Evolutionary conservation across 2,113 vertebrate genomes (phyloP), one percentile per base, ranked within the genome.

Genomic region (Peromyscus californicus): DNA sequence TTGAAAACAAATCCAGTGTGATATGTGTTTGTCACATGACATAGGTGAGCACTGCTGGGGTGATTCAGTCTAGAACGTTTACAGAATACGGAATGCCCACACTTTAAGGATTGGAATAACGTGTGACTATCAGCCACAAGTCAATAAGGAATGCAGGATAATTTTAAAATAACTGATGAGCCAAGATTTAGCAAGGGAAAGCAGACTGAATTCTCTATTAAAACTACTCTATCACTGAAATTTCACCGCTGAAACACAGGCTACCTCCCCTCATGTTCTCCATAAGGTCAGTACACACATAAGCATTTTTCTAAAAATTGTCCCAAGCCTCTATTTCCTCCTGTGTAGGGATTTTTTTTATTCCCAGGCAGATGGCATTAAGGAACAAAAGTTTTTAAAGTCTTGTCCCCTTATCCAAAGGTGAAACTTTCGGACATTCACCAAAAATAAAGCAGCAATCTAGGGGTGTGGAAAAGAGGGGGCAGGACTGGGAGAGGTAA

Each of bases 361-460:
- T 96, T 85, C 65, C 70, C 42, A 82, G 80, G 67, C 65, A 97
- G 83, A 95, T 74, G 65, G 86, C 90, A 82, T 80, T 89, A 89
- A 94, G 63, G 92, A 84, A 29, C 29, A 72, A 91, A 94, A 84
- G 33, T 97, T 89, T 74, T 45, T 91, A 39, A 36, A 95, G 39
- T 70, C 33, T 96, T 9, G 91, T 91, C 10, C 8, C 12, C 26
- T 87, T 92, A 92, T 42, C 29, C 51, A 90, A 96, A 96, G 89
- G 79, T 97, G 91, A 95, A 70, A 90, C 70, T 93, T 94, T 84
- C 96, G 79, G 89, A 95, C n/a, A 57, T 69, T 94, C 24, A 95
- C 89, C 93, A 95, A 96, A 54, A 93, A 83, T 21, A 78, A 6
- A 93, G 42, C 79, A 95, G 33, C 24, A 61, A 33, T 87, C 24